A percentile compares a stretch with the other conserved stretches of the same genome.
These are phyloP conservation scores for Platysternon megacephalum DNA, from an alignment of 2,113 vertebrate genomes.

Conservation along the genomic window DNA sequence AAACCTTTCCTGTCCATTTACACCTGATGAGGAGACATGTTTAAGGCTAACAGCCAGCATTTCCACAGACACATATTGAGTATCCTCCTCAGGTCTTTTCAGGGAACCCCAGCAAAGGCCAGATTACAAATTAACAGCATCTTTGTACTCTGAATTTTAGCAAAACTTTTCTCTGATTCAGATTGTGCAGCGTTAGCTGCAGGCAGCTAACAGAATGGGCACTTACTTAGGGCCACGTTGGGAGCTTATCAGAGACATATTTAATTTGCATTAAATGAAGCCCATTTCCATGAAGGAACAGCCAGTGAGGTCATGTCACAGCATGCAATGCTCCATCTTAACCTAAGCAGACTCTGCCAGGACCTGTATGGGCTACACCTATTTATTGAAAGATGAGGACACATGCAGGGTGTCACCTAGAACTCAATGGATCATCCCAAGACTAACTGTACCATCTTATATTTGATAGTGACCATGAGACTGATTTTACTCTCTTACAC, in stretches of 20 bases:
- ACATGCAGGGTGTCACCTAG: neutral
- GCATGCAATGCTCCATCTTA: neutral
- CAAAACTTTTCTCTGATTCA: neutral
- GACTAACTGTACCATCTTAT: neutral
- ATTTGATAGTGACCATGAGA: neutral
- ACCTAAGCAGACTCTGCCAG: rapidly evolving
- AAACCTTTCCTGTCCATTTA: conserved; percentile 64
- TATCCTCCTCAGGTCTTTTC: neutral
- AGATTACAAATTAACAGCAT: neutral
- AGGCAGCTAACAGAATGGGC: neutral
- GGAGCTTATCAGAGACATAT: neutral
- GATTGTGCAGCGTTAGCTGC: neutral
- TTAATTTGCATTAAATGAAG: neutral
- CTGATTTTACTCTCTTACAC: neutral
- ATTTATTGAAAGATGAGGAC: neutral
- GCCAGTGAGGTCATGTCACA: neutral
- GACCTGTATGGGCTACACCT: neutral
- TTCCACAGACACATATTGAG: neutral
- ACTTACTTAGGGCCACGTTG: neutral
- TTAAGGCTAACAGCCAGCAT: conserved; percentile 23
- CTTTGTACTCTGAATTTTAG: neutral
- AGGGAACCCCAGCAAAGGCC: neutral
- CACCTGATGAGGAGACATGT: conserved; percentile 63
- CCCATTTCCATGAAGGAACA: neutral
- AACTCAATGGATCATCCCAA: neutral